A percentile compares a stretch with the other conserved stretches of the same genome.
Conservation (phyloP, 2,113 vertebrate genomes). For the Pedetes capensis region DNA sequence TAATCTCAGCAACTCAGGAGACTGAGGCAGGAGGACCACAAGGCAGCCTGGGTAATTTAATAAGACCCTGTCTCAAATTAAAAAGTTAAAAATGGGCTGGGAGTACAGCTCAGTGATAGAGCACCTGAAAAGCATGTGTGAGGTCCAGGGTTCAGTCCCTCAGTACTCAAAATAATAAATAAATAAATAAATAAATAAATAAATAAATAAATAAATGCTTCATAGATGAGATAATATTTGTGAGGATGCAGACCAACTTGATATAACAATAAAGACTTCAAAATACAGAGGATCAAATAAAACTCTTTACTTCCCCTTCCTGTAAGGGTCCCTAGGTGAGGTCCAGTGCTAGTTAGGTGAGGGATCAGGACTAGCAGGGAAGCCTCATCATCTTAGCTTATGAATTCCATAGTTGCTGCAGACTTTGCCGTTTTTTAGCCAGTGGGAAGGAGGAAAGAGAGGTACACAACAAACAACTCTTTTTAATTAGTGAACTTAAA, state of each 20-base stretch:
- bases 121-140: no score
- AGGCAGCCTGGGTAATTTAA: no score
- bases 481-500: not conserved
- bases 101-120: no score
- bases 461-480: not conserved
- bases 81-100: no score
- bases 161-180: no score
- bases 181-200: no score
- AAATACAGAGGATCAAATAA: not conserved
- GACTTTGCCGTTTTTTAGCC: not conserved
- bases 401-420: not conserved
- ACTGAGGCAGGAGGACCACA: no score
- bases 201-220: no score
- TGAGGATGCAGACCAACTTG: not conserved
- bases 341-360: no score
- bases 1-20: no score
- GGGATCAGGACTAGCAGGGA: not conserved
- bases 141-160: no score
- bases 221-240: not conserved
- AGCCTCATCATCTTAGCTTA: not conserved
- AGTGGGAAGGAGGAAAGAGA: not conserved
- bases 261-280: not conserved
- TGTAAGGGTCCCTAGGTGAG: not conserved
- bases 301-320: not conserved
- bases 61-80: no score